Evolutionary conservation across 2,113 vertebrate genomes (phyloP).

Genomic region (Hydrochoerus hydrochaeris): DNA sequence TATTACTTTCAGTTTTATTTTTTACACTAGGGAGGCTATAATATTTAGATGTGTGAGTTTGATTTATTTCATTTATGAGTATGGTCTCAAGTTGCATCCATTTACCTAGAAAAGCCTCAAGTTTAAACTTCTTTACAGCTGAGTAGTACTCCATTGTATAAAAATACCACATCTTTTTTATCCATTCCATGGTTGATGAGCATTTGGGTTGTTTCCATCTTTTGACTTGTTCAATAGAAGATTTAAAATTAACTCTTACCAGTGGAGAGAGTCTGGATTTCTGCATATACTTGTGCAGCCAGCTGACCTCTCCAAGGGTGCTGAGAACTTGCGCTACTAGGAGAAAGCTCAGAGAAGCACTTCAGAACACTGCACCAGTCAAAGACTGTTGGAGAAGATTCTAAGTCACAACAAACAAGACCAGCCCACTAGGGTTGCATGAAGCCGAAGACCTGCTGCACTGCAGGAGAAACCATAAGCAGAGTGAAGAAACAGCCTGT

Average conservation of each 20-base stretch:
- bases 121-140: no score
- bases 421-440: not conserved
- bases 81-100: no score
- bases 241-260: not conserved
- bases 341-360: not conserved
- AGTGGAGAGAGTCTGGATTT: not conserved
- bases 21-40: no score
- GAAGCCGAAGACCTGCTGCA: not conserved
- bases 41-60: no score
- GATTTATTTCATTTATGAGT: no score
- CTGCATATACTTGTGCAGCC: no score
- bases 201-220: no score
- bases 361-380: not conserved
- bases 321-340: not conserved
- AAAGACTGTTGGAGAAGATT: not conserved
- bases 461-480: not conserved
- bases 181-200: no score
- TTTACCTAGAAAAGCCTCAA: no score
- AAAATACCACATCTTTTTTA: no score
- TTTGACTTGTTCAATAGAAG: not conserved
- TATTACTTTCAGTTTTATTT: no score
- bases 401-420: not conserved
- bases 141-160: no score
- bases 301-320: not conserved
- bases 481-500: not conserved